A percentile compares a stretch with the other conserved stretches of the same genome.
phyloP scores from a whole-genome alignment of 2,113 vertebrate species.

The Steatornis caripensis region DNA sequence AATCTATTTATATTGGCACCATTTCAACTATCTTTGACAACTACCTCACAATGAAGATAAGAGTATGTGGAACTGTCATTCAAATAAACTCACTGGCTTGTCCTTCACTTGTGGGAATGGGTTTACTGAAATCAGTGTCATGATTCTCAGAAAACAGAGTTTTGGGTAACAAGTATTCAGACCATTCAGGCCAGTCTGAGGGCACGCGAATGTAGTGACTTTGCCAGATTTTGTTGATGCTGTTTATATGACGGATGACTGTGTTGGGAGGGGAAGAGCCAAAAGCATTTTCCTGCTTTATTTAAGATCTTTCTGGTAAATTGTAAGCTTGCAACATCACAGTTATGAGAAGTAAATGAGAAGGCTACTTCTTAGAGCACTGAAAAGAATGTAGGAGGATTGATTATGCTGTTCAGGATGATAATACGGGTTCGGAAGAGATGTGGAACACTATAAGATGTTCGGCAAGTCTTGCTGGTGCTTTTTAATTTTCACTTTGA shows the following conservation, averaged over 20 bases:
- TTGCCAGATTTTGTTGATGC: neutral
- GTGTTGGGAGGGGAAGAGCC: accelerated
- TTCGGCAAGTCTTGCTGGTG: neutral
- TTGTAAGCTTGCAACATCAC: neutral
- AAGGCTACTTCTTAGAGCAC: neutral
- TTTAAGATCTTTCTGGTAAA: neutral
- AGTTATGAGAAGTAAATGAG: neutral
- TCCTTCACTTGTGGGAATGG: neutral
- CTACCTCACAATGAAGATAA: neutral
- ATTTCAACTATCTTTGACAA: neutral
- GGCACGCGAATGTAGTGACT: neutral
- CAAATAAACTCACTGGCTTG: neutral
- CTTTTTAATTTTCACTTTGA: slow-evolving; percentile 32
- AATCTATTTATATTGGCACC: neutral
- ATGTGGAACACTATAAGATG: neutral
- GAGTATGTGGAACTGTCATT: neutral
- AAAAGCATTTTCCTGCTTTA: neutral
- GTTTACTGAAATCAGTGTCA: neutral
- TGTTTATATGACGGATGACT: neutral
- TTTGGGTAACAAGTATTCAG: neutral
- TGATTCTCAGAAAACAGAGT: neutral
- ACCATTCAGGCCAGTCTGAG: neutral
- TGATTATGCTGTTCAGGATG: neutral
- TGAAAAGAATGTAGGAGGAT: neutral
- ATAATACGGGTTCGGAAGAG: neutral